Conservation (phyloP, 2,888 invertebrate genomes). For the Desoria tigrina region DNA sequence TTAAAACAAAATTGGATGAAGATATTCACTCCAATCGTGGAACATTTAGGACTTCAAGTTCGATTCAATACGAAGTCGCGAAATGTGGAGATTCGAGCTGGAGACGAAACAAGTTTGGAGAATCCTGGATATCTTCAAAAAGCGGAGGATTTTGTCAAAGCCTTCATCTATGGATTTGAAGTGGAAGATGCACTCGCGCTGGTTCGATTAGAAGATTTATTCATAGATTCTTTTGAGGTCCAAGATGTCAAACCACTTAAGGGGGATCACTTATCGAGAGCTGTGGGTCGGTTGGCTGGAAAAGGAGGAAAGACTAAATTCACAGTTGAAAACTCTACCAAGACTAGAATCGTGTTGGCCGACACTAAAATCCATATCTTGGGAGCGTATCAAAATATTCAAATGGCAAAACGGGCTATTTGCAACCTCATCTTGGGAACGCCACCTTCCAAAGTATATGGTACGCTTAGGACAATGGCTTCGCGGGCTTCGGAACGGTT, state of each 20-base stretch:
- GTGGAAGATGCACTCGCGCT: conserved; percentile 95
- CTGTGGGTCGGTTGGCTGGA: conserved; percentile 95
- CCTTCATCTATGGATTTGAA: conserved; percentile 94
- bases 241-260: conserved; percentile 93
- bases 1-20: conserved; percentile 96
- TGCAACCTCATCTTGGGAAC: conserved; percentile 96
- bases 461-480: conserved; percentile 84
- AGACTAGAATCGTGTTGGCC: conserved; percentile 95
- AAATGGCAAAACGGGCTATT: conserved; percentile 87
- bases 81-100: conserved; percentile 80
- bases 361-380: conserved; percentile 95
- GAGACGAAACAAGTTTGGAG: conserved; percentile 59
- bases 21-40: conserved; percentile 93
- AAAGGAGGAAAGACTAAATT: conserved; percentile 96
- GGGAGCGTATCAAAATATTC: conserved; percentile 96
- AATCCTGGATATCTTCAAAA: conserved; percentile 92
- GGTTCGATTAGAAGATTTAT: conserved; percentile 91
- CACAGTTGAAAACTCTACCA: conserved; percentile 98
- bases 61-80: conserved; percentile 89
- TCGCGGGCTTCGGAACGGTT: conserved; percentile 80
- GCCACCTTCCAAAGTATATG: conserved; percentile 97
- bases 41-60: conserved; percentile 89
- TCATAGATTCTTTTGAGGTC: conserved; percentile 94
- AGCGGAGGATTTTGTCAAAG: conserved; percentile 96
- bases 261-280: conserved; percentile 92